Base-by-base conservation (phyloP, 2,888 invertebrate genomes). In the Dryococelus australis region DNA sequence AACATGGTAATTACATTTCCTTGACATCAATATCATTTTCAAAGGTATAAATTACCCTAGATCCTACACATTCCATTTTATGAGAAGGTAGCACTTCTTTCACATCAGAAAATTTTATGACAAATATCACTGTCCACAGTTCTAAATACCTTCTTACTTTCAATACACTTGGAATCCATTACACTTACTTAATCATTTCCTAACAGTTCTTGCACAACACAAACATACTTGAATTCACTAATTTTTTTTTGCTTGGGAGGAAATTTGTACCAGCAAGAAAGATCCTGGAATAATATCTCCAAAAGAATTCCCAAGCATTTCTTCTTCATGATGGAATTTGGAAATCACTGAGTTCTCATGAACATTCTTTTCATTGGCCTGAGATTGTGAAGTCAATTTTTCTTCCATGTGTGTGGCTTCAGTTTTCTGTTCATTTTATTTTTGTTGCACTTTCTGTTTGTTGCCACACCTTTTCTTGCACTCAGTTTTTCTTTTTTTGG, bases 281-380 rank as follows among this genome's bases (percentile, higher is more conserved):
- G 10, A 65, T 65, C 65, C 65, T 6, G 20, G 65, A 65, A 65
- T 65, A 16, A 65, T 16, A 65, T 65, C 16, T 65, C 65, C 16
- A 12, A 65, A 65, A 65, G 65, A 24, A 65, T 65, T 65, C 65
- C 65, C 65, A 65, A 65, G 65, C 65, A 65, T 65, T 65, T 65
- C 65, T n/a, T n/a, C n/a, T 65, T 65, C 65, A 65, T 16, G 16
- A 16, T 65, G 65, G 16, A 16, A 24, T 65, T 65, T 20, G 65
- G 65, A 65, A 65, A 16, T 24, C 65, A 65, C 65, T 65, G 24
- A 16, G 65, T 65, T 65, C 20, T 20, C 24, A 65, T 65, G 65
- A 65, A 6, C 65, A 8, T 65, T 16, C 65, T 65, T 16, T 65
- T 65, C 65, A 5, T 8, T 65, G 65, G 65, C 20, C 65, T 65